Percentiles rank a stretch among this genome's conserved stretches.
Conservation (phyloP, 2,888 invertebrate genomes). For the Exocentrus adspersus region DNA sequence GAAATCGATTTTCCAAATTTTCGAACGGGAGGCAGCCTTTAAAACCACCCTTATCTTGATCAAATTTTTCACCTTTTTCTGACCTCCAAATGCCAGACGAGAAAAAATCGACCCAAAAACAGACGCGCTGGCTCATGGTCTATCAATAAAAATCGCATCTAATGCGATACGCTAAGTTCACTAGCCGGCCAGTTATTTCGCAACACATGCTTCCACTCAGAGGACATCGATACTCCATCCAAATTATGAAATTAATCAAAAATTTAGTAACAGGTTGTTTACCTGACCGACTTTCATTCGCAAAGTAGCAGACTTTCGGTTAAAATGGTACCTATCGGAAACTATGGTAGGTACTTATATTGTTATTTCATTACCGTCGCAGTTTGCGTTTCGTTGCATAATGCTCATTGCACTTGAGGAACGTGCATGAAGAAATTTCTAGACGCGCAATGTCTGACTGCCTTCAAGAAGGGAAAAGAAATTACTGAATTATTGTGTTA, state of each 20-base stretch:
- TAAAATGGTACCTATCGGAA: not conserved
- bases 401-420: not conserved
- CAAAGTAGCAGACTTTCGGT: not conserved
- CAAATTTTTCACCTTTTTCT: too few relatives aligned
- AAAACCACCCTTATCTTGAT: too few relatives aligned
- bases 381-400: not conserved
- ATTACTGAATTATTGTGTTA: not conserved
- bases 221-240: not conserved
- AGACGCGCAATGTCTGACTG: not conserved
- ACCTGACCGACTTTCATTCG: slow-evolving; percentile 18
- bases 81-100: too few relatives aligned
- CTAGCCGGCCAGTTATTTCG: slow-evolving; percentile 11
- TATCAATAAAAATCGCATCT: slow-evolving; percentile 4
- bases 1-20: too few relatives aligned
- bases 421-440: not conserved
- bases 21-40: too few relatives aligned
- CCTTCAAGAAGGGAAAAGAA: not conserved
- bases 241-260: slow-evolving; percentile 11
- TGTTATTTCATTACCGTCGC: not conserved
- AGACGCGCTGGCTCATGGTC: too few relatives aligned
- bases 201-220: slow-evolving; percentile 2
- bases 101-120: too few relatives aligned
- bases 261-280: slow-evolving; percentile 21
- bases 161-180: slow-evolving; percentile 16
- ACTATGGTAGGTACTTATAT: not conserved